Percentiles rank a stretch among this genome's conserved stretches.
Evolutionary conservation across 2,113 vertebrate genomes (phyloP).

Genomic region (Calyptomena viridis): DNA sequence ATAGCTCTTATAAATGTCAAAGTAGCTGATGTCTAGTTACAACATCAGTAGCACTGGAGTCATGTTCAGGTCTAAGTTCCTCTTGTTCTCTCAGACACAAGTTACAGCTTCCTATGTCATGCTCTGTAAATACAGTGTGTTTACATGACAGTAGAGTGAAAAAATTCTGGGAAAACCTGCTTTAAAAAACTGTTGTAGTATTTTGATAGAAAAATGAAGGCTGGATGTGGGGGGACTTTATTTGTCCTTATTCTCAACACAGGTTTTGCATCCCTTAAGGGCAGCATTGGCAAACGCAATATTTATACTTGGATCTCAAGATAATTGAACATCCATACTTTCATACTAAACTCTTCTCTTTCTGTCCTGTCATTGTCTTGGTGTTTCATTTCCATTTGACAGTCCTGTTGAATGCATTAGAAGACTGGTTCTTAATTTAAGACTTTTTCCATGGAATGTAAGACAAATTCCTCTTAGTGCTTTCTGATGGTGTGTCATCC

Average conservation of each 20-base stretch:
- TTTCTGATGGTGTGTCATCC: neutral
- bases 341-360: neutral
- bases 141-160: neutral
- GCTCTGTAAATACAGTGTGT: neutral
- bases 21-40: neutral
- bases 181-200: neutral
- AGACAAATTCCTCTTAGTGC: neutral
- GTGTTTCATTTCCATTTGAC: neutral
- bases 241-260: neutral
- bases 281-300: fast-evolving
- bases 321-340: neutral
- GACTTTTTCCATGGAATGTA: neutral
- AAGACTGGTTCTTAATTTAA: neutral
- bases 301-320: neutral
- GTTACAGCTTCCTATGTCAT: neutral
- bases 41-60: neutral
- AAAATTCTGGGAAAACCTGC: neutral
- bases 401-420: neutral
- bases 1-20: neutral
- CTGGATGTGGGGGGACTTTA: neutral
- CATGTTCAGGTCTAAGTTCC: neutral
- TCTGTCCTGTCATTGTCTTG: neutral
- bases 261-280: neutral
- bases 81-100: neutral
- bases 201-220: neutral